Base-by-base conservation (phyloP, 2,888 invertebrate species). In the Parochlus steinenii region DNA sequence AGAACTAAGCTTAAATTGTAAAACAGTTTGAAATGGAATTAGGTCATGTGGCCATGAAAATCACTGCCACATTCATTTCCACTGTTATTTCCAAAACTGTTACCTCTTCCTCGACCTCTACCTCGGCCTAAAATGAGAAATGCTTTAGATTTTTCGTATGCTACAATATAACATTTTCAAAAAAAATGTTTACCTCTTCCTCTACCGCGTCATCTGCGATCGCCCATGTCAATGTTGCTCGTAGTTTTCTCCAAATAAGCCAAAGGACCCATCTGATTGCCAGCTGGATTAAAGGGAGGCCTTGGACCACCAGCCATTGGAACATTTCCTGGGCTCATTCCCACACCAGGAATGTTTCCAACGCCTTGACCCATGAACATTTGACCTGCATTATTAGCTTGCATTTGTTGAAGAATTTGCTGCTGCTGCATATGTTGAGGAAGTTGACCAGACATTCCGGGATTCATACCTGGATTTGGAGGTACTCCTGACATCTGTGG, bases 171-270 rank as follows among this genome's bases (percentile, higher is more conserved):
- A n/a, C n/a, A n/a, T n/a, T n/a, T n/a, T n/a, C n/a, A n/a, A n/a
- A n/a, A n/a, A n/a, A n/a, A n/a, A n/a, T n/a, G n/a, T n/a, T n/a
- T n/a, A 17, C 31, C 17, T 22, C 31, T 6, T 22, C 31, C 31
- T 31, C 31, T 31, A 3, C 31, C 31, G 10, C 34, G 34, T 22
- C 34, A 28, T 20, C 34, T 19, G 8, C 22, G 28, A 6, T 18
- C 33, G 3, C 30, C 36, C 30, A 30, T 36, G 12, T 28, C 28
- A 12, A 36, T 36, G 24, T 36, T 36, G 12, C 30, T 36, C 3
- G 36, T 36, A 10, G 36, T 36, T 26, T 36, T 36, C 24, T 36
- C 36, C 10, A 36, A 18, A 29, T 30, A 36, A 12, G 36, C 30
- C 4, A 36, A 14, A 10, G 36, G 36, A 19, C 25, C 25, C 25